These are phyloP conservation scores for Acleris laterana DNA, from an alignment of 2,888 invertebrate species.

Conservation along the genomic window DNA sequence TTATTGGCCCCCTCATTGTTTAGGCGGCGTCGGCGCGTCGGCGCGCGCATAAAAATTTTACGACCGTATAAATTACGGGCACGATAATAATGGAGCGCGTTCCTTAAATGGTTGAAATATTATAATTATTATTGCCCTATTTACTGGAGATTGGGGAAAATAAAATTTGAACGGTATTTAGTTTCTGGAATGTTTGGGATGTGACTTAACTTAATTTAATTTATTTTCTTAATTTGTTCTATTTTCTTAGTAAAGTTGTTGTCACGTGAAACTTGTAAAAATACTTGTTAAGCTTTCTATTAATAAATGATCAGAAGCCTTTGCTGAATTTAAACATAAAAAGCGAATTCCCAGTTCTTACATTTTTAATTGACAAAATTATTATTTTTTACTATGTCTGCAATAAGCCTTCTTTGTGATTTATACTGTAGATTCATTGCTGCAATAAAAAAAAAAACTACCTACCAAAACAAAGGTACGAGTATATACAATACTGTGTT, in stretches of 20 bases:
- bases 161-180: slow-evolving; percentile 24
- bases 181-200: background rate
- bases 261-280: too few relatives aligned
- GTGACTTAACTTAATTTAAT: background rate
- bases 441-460: too few relatives aligned
- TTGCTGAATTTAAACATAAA: too few relatives aligned
- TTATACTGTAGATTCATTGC: too few relatives aligned
- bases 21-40: slow-evolving; percentile 21
- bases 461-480: too few relatives aligned
- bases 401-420: too few relatives aligned
- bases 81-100: slow-evolving; percentile 16
- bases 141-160: slow-evolving; percentile 19
- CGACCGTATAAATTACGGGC: slow-evolving; percentile 31
- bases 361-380: too few relatives aligned
- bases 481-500: too few relatives aligned
- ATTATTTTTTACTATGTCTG: too few relatives aligned
- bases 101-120: slow-evolving; percentile 20
- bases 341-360: too few relatives aligned
- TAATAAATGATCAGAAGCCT: too few relatives aligned
- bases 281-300: too few relatives aligned
- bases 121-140: slow-evolving; percentile 32
- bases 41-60: slow-evolving; percentile 31
- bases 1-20: slow-evolving; percentile 16
- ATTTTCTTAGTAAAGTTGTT: background rate
- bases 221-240: background rate